Base-by-base conservation (phyloP, 2,888 invertebrate species). In the Graphium colonna region DNA sequence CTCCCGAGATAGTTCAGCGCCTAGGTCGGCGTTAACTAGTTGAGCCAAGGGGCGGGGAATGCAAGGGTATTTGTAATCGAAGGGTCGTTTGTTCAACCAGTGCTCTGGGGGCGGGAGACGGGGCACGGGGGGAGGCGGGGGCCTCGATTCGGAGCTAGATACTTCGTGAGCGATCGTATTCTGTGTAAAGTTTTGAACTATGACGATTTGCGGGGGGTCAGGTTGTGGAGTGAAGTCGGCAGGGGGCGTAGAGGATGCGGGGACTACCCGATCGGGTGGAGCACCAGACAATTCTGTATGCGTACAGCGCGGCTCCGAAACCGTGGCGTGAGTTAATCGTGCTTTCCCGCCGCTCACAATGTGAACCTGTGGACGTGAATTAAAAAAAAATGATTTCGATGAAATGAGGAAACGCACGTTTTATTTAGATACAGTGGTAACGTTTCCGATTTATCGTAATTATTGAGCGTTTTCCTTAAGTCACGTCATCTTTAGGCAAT, bases 61-160 rank as follows among this genome's bases (percentile, higher is more conserved):
- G 0, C 76, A 75, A 1, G 77, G 68, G 63, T 87, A 89, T 50
- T 81, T 85, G 61, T 79, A 86, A 47, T 86, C 85, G 33, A 78
- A 67, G 0, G 82, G 77, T 33, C 86, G 71, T 54, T 85, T 86
- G 46, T 84, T 80, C 1, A 89, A 58, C 86, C 87, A 90, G 79
- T 87, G 88, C 53, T 89, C 89, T 0, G 88, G 85, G 0, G 86
- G 63, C 0, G 88, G 83, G 3, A 87, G 63, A 48, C 80, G 86
- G 0, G 85, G 85, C 41, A 82, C 70, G 1, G 62, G 43, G 0
- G 68, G 60, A 0, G 68, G 61, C n/a, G 64, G 61, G 12, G 65
- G 62, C 42, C 60, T 57, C 13, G 47, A 57, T 38, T 68, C 64
- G 0, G 67, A 65, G 50, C 64, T 60, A 0, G 69, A 68, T 7